Evolutionary conservation across 2,113 vertebrate species (phyloP).

Genomic region (Pomatostomus ruficeps): DNA sequence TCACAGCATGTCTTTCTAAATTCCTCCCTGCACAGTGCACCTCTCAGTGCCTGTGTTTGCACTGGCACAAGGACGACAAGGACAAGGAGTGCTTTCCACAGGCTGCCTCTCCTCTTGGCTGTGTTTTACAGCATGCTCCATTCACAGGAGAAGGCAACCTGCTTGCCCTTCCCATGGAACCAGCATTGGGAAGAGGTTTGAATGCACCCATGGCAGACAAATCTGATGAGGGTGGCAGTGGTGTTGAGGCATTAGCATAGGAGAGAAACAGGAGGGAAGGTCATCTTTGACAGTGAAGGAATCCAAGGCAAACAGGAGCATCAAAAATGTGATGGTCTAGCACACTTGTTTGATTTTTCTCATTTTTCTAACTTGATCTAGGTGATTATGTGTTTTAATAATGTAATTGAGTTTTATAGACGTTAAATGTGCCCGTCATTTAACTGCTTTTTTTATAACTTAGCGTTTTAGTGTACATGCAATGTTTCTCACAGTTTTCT

Average conservation of each 20-base stretch:
- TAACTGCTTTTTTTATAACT: background rate
- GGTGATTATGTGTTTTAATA: background rate
- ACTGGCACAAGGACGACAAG: background rate
- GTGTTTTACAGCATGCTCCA: background rate
- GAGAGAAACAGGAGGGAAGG: background rate
- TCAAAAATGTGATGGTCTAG: background rate
- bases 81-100: background rate
- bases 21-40: accelerated
- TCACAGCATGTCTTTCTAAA: background rate
- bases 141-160: background rate
- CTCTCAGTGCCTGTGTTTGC: background rate
- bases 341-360: background rate
- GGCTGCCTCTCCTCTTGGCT: background rate
- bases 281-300: background rate
- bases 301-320: background rate
- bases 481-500: background rate
- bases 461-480: background rate
- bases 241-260: background rate
- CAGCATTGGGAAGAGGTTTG: background rate
- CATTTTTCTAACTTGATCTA: background rate
- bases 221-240: background rate
- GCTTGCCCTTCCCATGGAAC: background rate
- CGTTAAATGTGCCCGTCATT: background rate
- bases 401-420: background rate
- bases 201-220: background rate